These are phyloP conservation scores for Microcebus ravelobensis DNA, from an alignment of 2,113 vertebrate genomes.

Conservation along the genomic window DNA sequence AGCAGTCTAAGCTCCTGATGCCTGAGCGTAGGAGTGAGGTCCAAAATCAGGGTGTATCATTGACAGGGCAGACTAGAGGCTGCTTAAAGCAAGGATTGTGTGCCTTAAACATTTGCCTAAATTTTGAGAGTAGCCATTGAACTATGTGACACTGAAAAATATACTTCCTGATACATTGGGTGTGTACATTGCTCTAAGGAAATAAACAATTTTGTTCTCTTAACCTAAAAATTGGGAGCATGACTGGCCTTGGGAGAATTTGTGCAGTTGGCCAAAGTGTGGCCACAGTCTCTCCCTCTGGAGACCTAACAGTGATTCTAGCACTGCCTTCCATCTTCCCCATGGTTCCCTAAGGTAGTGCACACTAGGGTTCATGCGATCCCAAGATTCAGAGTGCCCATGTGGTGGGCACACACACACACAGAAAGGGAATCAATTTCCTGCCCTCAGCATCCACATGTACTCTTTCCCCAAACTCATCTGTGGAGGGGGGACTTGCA, in stretches of 20 bases:
- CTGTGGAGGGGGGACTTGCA: rapidly evolving
- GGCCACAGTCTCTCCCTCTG: background rate
- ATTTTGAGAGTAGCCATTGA: background rate
- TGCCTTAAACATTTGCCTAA: background rate
- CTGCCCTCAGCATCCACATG: background rate
- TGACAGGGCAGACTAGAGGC: background rate
- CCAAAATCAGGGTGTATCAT: background rate
- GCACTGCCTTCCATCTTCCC: background rate
- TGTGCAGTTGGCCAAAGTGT: background rate
- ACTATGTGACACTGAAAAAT: background rate
- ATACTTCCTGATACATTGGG: background rate
- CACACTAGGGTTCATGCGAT: background rate
- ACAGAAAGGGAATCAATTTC: background rate
- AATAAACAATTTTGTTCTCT: too few relatives aligned
- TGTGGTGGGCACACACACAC: background rate
- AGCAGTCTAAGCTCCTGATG: background rate
- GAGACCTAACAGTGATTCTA: background rate
- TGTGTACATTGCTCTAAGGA: background rate
- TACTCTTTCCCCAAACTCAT: background rate
- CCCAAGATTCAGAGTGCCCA: background rate
- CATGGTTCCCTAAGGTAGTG: background rate
- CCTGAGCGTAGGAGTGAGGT: background rate
- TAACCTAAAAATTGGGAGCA: too few relatives aligned
- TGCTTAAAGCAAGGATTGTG: background rate
- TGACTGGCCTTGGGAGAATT: background rate